Conservation (phyloP, 2,888 invertebrate genomes). For the Cerastoderma edule region DNA sequence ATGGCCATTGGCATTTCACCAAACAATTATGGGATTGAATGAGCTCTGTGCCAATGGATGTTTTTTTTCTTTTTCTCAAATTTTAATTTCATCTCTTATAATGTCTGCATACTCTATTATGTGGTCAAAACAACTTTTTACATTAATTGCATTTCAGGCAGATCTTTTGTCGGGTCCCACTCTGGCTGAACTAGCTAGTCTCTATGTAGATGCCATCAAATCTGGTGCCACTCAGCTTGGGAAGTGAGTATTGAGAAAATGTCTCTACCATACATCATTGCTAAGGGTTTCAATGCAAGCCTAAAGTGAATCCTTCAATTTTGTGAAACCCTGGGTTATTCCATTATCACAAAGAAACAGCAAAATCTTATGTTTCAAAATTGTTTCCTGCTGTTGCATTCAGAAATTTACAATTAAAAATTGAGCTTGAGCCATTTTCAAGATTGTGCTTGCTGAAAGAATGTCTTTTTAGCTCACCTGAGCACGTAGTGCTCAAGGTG, state of each 20-base stretch:
- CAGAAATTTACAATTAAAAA: too few species aligned
- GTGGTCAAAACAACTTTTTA: background rate
- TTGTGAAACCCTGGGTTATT: background rate
- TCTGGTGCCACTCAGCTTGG: slow-evolving; percentile 71
- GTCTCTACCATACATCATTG: too few species aligned
- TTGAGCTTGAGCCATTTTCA: too few species aligned
- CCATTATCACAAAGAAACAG: background rate
- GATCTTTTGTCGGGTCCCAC: slow-evolving; percentile 69
- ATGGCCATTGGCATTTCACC: too few species aligned
- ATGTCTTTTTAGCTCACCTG: too few species aligned
- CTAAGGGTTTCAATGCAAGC: too few species aligned
- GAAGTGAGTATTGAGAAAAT: slow-evolving; percentile 78
- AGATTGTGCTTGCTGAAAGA: too few species aligned
- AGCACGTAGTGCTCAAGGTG: too few species aligned
- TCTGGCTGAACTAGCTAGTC: slow-evolving; percentile 73
- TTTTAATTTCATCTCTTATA: too few species aligned
- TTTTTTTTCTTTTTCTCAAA: too few species aligned
- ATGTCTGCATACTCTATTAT: background rate
- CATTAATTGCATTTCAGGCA: slow-evolving; percentile 64
- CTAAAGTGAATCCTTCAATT: background rate
- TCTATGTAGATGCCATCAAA: slow-evolving; percentile 78
- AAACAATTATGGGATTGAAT: too few species aligned
- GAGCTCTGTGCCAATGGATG: background rate
- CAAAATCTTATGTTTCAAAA: background rate
- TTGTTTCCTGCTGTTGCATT: too few species aligned